Evolutionary conservation across 2,888 invertebrate genomes (phyloP), one percentile per base, ranked within the genome.

Genomic region (Dasysyrphus tricinctus): DNA sequence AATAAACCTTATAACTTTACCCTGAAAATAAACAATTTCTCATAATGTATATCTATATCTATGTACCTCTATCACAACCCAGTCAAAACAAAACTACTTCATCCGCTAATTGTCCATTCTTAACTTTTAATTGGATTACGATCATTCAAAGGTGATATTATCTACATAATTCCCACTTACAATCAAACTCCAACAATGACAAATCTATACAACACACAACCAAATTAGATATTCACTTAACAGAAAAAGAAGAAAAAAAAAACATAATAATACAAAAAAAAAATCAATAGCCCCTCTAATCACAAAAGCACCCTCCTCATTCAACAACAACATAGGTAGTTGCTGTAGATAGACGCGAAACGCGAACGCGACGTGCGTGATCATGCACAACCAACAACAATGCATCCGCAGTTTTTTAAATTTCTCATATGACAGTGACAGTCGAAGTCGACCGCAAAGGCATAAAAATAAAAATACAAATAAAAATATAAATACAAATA

Each of bases 301-400:
- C 54, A 63, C 29, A 65, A 79, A 74, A 47, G 44, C 47, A 70
- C 37, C 80, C 69, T 67, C 51, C 19, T 51, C 51, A 61, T 47
- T 51, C 49, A 51, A 47, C 44, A 32, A 75, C 39, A 61, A 61
- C 42, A 61, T 14, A 61, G 24, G 24, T 54, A 32, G 29, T 14
- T 54, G 24, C n/a, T 51, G 51, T 16, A 54, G 34, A 49, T 39
- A 42, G 39, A 37, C 24, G 69, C 79, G 19, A 56, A 39, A 47
- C 29, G 42, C 54, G 16, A 84, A 44, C 29, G 24, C 61, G 42
- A 84, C 80, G 65, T 84, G 84, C 49, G 63, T 80, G 80, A 84
- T 80, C 84, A 80, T 67, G 84, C 74, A 72, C 84, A 70, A 57
- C 49, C 82, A 63, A 69, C 57, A 57, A 56, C 47, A 65, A 44